phyloP scores from a whole-genome alignment of 53 echinoderm and acorn worm species.

The Echinarachnius parma region DNA sequence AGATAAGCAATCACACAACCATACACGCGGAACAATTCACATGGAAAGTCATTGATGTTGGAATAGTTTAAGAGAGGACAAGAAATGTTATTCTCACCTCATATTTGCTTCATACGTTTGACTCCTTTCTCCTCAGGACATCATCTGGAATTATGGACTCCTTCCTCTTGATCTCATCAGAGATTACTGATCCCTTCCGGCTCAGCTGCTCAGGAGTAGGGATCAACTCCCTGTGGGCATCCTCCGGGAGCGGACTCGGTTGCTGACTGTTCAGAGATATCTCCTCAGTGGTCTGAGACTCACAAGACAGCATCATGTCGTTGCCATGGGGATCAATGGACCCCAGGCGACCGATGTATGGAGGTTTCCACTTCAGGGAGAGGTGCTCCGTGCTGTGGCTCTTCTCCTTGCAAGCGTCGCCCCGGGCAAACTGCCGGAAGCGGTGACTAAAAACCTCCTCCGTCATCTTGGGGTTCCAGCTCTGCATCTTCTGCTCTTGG shows the following conservation, averaged over 20 bases:
- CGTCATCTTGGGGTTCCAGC: slow-evolving; percentile 37
- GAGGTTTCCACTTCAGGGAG: slow-evolving; percentile 37
- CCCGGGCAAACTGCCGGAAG: slow-evolving; percentile 25
- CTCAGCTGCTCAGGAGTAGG: neutral
- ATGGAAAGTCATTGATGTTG: no score
- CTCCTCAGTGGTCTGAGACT: slow-evolving; percentile 38
- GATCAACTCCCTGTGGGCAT: slow-evolving; percentile 16
- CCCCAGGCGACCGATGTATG: slow-evolving; percentile 47
- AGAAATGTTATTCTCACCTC: no score
- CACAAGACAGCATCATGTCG: slow-evolving; percentile 31
- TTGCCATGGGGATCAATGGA: slow-evolving; percentile 63
- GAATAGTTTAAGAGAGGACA: no score
- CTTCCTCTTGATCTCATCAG: slow-evolving; percentile 34
- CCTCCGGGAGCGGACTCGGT: slow-evolving; percentile 40
- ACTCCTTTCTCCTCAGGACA: no score
- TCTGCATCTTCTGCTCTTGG: slow-evolving; percentile 42
- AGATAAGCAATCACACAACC: no score
- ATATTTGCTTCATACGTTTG: no score
- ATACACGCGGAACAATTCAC: no score
- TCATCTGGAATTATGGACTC: no score
- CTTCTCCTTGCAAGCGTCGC: slow-evolving; percentile 25
- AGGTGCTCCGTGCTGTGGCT: slow-evolving; percentile 66
- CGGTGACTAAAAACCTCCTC: slow-evolving; percentile 33
- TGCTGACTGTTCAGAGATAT: slow-evolving; percentile 24
- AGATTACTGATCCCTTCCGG: no score